Evolutionary conservation across 1,140 invertebrate genomes (phyloP), one percentile per base, ranked within the genome.

Genomic region (Leguminivora glycinivorella): DNA sequence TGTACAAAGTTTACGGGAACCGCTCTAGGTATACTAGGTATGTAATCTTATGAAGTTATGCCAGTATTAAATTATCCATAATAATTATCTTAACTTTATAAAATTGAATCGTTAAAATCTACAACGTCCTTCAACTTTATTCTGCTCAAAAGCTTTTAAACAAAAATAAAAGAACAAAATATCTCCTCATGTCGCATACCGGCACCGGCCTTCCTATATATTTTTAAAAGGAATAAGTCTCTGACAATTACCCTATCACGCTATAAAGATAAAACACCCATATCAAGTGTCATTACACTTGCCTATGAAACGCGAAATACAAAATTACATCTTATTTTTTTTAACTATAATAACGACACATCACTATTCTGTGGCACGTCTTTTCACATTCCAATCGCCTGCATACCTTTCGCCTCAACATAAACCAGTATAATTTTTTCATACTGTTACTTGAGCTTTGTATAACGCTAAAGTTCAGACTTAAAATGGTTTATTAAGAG

Each of bases 351-450:
- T 60, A 31, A 31, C 26, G 47, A 63, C 58, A n/a, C 58, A 63
- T 63, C n/a, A 29, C n/a, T 63, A 63, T 63, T 63, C 68, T 29
- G 56, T 70, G 68, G 72, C 77, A 79, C 77, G 70, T 47, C 73
- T 2, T 2, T 52, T 5, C 17, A 38, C 34, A 52, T 52, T 52
- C 43, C 7, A 22, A 52, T 52, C 19, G 19, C 47, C 14, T 52
- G n/a, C 9, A n/a, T 6, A 12, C 40, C 40, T 6, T 43, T 43
- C 40, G 40, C 40, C 17, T 43, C 40, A 43, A 43, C n/a, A 12
- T 38, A 9, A 14, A 14, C 34, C 34, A 38, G 10, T 38, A 38
- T 38, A 29, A 7, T 17, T 12, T 2, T 47, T 17, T 47, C n/a
- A 17, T 17, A 4, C n/a, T 5, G 4, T 17, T 47, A 47, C 43